Percentiles rank a stretch among this genome's conserved stretches.
These are phyloP conservation scores for Paragorgia papillata DNA, from an alignment of 92 coral and sea anemone species.

Conservation along the genomic window DNA sequence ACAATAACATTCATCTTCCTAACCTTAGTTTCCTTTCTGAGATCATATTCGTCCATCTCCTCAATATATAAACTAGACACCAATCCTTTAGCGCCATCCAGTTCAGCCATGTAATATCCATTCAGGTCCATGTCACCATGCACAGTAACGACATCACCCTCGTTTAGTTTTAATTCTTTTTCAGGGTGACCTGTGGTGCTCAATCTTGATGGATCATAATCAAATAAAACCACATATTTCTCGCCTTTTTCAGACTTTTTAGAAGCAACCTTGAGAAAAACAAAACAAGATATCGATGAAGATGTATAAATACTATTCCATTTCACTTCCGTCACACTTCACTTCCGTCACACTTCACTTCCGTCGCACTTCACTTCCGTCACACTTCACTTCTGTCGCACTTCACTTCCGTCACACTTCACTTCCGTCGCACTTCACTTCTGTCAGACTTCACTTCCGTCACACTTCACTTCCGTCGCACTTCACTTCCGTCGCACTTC, in stretches of 20 bases:
- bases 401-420: no score
- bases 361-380: no score
- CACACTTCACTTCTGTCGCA: no score
- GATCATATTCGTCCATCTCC: constrained; percentile 40
- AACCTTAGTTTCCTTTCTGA: constrained; percentile 14
- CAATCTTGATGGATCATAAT: constrained; percentile 32
- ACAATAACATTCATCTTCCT: not conserved
- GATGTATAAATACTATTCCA: no score
- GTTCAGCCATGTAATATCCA: constrained; percentile 49
- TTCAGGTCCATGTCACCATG: constrained; percentile 32
- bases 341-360: no score
- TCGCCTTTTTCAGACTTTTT: constrained; percentile 56
- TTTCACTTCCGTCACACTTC: no score
- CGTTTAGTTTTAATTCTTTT: constrained; percentile 43
- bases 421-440: no score
- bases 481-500: no score
- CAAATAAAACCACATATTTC: constrained; percentile 48
- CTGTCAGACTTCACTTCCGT: no score
- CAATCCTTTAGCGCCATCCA: constrained; percentile 29
- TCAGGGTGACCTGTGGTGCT: constrained; percentile 54
- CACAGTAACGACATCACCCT: constrained; percentile 47
- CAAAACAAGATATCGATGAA: not conserved
- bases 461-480: no score
- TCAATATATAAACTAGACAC: constrained; percentile 50
- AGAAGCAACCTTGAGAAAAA: constrained; percentile 36